A percentile compares a stretch with the other conserved stretches of the same genome.
Evolutionary conservation across 2,797 vertebrate species (phyloP).

Genomic region (Nannoperca obscura): DNA sequence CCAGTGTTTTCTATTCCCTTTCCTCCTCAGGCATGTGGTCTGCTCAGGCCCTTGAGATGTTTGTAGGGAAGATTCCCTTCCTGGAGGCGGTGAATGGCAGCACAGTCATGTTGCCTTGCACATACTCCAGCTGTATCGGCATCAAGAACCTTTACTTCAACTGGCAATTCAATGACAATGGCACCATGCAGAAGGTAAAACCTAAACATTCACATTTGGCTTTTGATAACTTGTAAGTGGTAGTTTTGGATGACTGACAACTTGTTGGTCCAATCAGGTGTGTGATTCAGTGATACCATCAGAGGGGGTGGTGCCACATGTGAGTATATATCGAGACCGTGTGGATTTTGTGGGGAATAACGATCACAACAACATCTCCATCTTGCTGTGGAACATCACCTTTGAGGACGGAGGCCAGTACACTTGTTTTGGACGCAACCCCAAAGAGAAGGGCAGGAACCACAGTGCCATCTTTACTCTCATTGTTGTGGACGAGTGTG

Average conservation of each 20-base stretch:
- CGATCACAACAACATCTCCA: conserved; percentile 90
- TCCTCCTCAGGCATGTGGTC: conserved; percentile 82
- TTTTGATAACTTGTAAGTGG: not conserved
- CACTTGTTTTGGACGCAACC: conserved; percentile 93
- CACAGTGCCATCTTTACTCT: conserved; percentile 90
- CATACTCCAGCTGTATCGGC: conserved; percentile 92
- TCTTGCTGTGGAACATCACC: conserved; percentile 89
- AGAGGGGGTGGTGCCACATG: conserved; percentile 78
- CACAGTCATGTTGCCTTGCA: conserved; percentile 91
- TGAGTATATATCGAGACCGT: conserved; percentile 75
- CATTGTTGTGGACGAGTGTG: conserved; percentile 91
- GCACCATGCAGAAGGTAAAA: conserved; percentile 80
- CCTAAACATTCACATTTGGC: not conserved
- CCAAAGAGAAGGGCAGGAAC: conserved; percentile 88
- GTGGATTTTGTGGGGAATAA: conserved; percentile 88
- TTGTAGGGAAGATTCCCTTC: conserved; percentile 90
- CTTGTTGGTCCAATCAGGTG: conserved; percentile 81
- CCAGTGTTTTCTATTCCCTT: not conserved
- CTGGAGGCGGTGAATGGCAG: conserved; percentile 92
- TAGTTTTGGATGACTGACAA: conserved; percentile 24
- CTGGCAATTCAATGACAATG: conserved; percentile 91
- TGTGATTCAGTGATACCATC: conserved; percentile 85
- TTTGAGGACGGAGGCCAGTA: conserved; percentile 93
- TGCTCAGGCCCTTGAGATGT: conserved; percentile 89
- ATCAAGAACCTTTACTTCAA: conserved; percentile 90